phyloP scores from a whole-genome alignment of 2,797 vertebrate genomes.

The Mormyrops boulengeri region DNA sequence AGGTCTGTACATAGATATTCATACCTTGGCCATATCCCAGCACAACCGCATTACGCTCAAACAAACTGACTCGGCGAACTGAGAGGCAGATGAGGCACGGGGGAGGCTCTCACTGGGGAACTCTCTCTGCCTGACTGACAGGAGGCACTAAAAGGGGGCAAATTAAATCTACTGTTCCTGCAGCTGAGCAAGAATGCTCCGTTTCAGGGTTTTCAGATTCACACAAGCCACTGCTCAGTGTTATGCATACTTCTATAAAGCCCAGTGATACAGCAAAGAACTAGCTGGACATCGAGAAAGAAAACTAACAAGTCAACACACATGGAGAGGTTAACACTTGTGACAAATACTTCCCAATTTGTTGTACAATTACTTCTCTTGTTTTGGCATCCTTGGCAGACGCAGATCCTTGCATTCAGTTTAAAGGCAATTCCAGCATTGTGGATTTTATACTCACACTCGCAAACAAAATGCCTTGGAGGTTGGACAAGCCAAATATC shows the following conservation, averaged over 20 bases:
- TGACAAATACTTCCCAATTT: neutral
- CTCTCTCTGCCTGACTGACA: slow-evolving; percentile 19
- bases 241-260: neutral
- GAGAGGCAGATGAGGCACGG: slow-evolving; percentile 28
- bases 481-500: neutral
- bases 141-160: neutral
- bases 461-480: neutral
- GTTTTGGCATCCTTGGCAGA: neutral
- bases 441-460: neutral
- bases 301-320: neutral
- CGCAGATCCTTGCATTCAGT: neutral
- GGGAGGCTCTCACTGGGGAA: slow-evolving; percentile 37
- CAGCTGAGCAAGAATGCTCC: neutral
- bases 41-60: slow-evolving; percentile 51
- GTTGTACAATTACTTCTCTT: neutral
- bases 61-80: slow-evolving; percentile 59
- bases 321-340: neutral
- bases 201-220: neutral
- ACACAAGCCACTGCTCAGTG: neutral
- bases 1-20: slow-evolving; percentile 43
- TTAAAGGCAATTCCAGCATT: neutral
- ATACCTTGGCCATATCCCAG: slow-evolving; percentile 47
- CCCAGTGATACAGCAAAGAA: neutral
- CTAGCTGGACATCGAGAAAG: neutral
- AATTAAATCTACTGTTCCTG: neutral